Conservation (phyloP, 2,113 vertebrate species). For the Deroptyus accipitrinus region DNA sequence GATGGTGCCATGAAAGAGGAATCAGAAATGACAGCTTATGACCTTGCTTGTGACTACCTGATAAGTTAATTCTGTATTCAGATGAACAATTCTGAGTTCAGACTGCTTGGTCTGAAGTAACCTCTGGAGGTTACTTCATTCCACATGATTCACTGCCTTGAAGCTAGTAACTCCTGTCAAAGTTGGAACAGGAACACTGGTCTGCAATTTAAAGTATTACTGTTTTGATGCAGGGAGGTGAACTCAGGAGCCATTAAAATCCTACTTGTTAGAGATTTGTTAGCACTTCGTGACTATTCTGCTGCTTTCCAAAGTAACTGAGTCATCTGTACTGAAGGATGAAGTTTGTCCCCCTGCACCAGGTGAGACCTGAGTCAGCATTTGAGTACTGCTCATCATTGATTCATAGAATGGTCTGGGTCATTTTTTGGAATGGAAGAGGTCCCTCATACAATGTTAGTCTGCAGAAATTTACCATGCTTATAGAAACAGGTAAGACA, state of each 20-base stretch:
- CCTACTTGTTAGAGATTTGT: neutral
- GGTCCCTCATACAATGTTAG: neutral
- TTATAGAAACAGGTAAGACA: neutral
- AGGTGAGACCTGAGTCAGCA: neutral
- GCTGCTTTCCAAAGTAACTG: neutral
- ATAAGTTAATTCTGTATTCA: neutral
- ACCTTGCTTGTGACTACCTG: neutral
- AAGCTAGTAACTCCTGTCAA: neutral
- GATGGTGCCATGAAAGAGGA: neutral
- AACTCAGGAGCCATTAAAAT: neutral
- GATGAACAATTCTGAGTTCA: neutral
- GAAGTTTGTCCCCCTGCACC: neutral
- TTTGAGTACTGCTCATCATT: neutral
- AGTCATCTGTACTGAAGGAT: neutral
- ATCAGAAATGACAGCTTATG: neutral
- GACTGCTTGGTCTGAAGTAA: neutral
- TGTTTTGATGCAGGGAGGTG: neutral
- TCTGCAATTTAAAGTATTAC: neutral
- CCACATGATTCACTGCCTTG: neutral
- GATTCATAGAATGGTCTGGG: neutral
- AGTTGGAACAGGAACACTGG: neutral
- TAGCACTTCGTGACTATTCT: neutral
- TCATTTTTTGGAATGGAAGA: neutral
- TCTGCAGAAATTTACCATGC: neutral
- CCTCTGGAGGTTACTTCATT: neutral